Conservation (phyloP, 2,113 vertebrate genomes). For the Gymnogyps californianus region DNA sequence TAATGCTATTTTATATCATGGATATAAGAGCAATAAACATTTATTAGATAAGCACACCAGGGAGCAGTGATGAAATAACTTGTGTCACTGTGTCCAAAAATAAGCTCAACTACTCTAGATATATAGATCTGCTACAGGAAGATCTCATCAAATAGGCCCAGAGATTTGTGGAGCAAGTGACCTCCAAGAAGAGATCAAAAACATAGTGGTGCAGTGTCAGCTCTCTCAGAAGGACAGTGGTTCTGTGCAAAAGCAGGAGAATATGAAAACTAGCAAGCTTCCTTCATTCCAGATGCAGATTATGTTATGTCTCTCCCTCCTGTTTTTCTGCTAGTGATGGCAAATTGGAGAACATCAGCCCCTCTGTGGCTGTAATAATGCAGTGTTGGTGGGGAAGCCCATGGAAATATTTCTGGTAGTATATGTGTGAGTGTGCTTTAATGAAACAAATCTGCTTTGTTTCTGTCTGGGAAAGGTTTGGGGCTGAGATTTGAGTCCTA, state of each 20-base stretch:
- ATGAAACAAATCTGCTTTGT: neutral
- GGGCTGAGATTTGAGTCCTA: neutral
- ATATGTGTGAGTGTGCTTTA: neutral
- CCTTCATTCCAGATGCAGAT: neutral
- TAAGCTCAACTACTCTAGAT: slow-evolving; percentile 11
- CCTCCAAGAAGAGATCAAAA: neutral
- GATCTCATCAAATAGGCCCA: neutral
- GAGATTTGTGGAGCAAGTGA: neutral
- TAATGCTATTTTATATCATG: slow-evolving; percentile 18
- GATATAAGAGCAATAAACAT: slow-evolving; percentile 51
- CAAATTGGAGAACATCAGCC: neutral
- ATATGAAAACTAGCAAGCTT: neutral
- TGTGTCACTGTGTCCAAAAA: neutral
- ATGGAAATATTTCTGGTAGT: neutral
- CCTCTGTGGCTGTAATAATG: neutral
- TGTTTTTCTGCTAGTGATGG: neutral
- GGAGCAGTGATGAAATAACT: slow-evolving; percentile 31
- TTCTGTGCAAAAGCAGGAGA: neutral
- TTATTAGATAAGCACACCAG: slow-evolving; percentile 20
- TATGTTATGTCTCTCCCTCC: neutral
- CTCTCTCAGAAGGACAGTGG: neutral
- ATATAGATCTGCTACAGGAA: neutral
- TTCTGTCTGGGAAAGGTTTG: neutral
- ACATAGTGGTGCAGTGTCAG: neutral
- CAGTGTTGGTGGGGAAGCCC: neutral